Percentiles rank a stretch among this genome's conserved stretches.
phyloP scores from a whole-genome alignment of 53 echinoderm and acorn worm species.

The Apostichopus leukothele region DNA sequence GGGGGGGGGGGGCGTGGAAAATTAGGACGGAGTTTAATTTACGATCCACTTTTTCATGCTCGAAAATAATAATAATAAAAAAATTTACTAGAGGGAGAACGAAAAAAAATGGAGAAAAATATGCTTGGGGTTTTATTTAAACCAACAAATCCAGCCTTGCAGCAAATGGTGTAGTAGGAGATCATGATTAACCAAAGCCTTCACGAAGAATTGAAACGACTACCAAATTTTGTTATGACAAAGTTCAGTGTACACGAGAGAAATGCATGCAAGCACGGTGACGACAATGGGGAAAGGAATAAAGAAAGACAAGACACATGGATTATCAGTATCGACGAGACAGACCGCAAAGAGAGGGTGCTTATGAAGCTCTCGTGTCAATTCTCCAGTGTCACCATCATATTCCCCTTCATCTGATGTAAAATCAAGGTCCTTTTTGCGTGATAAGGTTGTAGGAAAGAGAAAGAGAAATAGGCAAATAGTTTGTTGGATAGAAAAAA shows the following conservation, averaged over 20 bases:
- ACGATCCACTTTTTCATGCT: too few relatives aligned
- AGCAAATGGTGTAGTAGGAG: too few relatives aligned
- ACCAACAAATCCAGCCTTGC: too few relatives aligned
- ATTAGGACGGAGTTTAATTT: too few relatives aligned
- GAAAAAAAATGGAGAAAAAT: too few relatives aligned
- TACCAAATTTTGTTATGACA: not conserved
- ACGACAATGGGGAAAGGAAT: not conserved
- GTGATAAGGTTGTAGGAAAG: constrained; percentile 14
- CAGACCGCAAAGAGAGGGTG: constrained; percentile 93
- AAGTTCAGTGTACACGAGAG: not conserved
- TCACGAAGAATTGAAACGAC: too few relatives aligned
- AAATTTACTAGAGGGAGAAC: too few relatives aligned
- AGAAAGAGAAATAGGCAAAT: constrained; percentile 24
- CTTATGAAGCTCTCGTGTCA: constrained; percentile 55
- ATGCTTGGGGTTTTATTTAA: too few relatives aligned
- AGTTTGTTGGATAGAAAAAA: too few relatives aligned
- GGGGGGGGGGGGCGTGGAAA: too few relatives aligned
- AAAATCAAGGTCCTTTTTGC: constrained; percentile 79
- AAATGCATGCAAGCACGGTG: not conserved
- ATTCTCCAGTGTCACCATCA: constrained; percentile 72
- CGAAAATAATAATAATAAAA: too few relatives aligned
- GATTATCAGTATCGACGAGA: constrained; percentile 27
- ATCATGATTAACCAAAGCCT: too few relatives aligned
- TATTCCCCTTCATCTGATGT: constrained; percentile 99
- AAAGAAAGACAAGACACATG: not conserved